Conservation (phyloP, 2,797 vertebrate genomes). For the Botia kubotai region DNA sequence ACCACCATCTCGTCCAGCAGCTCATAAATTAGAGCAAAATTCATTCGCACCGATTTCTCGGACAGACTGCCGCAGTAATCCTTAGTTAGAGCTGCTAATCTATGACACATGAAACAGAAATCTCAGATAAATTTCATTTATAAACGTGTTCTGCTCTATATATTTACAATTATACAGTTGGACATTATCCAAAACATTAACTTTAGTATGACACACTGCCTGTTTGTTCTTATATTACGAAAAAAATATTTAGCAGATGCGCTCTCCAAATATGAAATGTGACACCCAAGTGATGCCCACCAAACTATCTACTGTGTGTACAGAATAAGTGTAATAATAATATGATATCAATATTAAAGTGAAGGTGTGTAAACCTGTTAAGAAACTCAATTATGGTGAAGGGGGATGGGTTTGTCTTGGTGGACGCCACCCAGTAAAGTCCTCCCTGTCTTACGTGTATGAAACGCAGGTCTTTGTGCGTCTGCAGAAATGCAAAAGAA, state of each 20-base stretch:
- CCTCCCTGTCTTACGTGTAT: slow-evolving; percentile 86
- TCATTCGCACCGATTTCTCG: slow-evolving; percentile 84
- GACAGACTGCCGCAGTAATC: slow-evolving; percentile 88
- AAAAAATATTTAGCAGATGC: no score
- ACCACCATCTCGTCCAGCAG: slow-evolving; percentile 90
- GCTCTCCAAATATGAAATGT: no score
- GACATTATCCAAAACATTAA: no score
- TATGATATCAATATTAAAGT: not conserved
- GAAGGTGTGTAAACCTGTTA: slow-evolving; percentile 75
- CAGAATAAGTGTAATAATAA: not conserved
- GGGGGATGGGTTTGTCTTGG: slow-evolving; percentile 77
- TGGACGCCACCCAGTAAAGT: slow-evolving; percentile 86
- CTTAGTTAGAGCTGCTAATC: slow-evolving; percentile 82
- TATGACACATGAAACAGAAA: slow-evolving; percentile 58
- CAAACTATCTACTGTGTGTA: not conserved
- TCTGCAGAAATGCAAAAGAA: slow-evolving; percentile 65
- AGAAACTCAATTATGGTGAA: slow-evolving; percentile 88
- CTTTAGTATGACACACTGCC: no score
- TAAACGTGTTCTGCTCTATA: no score
- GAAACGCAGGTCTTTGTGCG: slow-evolving; percentile 80
- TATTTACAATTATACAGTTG: no score
- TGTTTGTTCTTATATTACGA: no score
- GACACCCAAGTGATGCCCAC: no score
- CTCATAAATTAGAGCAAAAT: slow-evolving; percentile 90
- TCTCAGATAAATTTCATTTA: not conserved